phyloP scores from a whole-genome alignment of 2,888 invertebrate genomes.

The Abrostola tripartita region DNA sequence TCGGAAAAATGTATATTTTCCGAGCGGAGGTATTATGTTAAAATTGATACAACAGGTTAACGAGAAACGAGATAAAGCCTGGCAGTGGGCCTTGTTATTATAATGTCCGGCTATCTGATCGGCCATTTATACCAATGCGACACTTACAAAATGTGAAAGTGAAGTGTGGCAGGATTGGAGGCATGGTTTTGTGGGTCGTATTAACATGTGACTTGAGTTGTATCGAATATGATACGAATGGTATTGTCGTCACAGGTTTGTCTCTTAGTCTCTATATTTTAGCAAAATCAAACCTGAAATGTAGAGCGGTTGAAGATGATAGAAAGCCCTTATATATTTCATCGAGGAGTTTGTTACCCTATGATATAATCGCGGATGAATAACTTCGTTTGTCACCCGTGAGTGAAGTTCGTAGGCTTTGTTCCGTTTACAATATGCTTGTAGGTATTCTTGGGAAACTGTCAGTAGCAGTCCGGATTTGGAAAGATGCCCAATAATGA shows the following conservation, averaged over 20 bases:
- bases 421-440: too few species aligned
- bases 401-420: too few species aligned
- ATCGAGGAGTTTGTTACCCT: too few species aligned
- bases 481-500: too few species aligned
- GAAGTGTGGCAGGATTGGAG: not conserved
- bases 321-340: too few species aligned
- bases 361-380: too few species aligned
- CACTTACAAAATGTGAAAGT: not conserved
- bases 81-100: not conserved
- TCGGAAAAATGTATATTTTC: slow-evolving; percentile 14
- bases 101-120: not conserved
- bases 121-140: not conserved
- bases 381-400: too few species aligned
- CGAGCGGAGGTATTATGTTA: slow-evolving; percentile 6
- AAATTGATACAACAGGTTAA: slow-evolving; percentile 12
- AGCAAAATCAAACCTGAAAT: too few species aligned
- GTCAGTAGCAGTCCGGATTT: too few species aligned
- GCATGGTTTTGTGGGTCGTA: not conserved
- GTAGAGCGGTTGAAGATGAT: too few species aligned
- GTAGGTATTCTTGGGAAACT: too few species aligned
- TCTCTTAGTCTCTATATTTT: too few species aligned
- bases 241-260: not conserved
- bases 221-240: not conserved
- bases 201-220: not conserved
- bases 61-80: slow-evolving; percentile 12